Conservation (phyloP, 2,797 vertebrate species). For the Gephyroberyx darwinii region DNA sequence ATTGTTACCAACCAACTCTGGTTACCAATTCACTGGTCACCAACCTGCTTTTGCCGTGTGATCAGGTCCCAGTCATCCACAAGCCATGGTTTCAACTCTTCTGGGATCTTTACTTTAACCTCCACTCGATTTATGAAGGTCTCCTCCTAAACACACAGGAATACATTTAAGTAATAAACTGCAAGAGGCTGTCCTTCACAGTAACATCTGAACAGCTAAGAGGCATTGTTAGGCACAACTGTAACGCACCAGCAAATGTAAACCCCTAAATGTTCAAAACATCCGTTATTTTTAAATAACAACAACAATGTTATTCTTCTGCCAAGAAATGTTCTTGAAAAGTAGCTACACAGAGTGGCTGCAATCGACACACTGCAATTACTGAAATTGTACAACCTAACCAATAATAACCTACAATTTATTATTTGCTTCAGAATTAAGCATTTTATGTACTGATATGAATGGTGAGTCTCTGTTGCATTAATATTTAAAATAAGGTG, state of each 20-base stretch:
- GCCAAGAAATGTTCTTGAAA: too few relatives aligned
- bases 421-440: too few relatives aligned
- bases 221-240: neutral
- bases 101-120: conserved; percentile 98
- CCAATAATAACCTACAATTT: too few relatives aligned
- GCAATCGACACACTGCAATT: too few relatives aligned
- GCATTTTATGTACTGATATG: too few relatives aligned
- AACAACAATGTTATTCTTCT: too few relatives aligned
- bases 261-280: neutral
- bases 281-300: neutral
- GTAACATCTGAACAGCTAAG: neutral
- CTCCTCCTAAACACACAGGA: conserved; percentile 86
- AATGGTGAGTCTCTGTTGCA: too few relatives aligned
- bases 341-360: too few relatives aligned
- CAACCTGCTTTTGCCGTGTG: conserved; percentile 96
- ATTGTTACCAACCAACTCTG: too few relatives aligned
- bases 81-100: conserved; percentile 98
- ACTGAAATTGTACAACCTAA: too few relatives aligned
- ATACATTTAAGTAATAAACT: neutral
- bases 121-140: conserved; percentile 98
- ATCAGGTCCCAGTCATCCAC: conserved; percentile 99
- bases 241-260: neutral
- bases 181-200: neutral
- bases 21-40: conserved; percentile 2
- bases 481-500: too few relatives aligned